These are phyloP conservation scores for Hystrix brachyura DNA, from an alignment of 2,113 vertebrate species.

Conservation along the genomic window DNA sequence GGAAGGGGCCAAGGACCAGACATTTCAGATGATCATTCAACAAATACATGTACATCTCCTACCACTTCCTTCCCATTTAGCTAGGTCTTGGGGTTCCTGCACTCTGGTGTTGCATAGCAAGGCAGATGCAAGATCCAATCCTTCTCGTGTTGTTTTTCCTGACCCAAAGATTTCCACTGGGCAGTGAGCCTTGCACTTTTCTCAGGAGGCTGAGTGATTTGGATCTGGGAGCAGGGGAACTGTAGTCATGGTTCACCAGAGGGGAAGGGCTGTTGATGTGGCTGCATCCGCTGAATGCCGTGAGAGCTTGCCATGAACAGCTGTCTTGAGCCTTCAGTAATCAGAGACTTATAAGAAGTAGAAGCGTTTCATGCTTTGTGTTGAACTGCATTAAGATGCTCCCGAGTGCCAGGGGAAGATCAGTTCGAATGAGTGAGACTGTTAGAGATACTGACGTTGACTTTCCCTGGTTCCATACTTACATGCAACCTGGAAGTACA, in stretches of 20 bases:
- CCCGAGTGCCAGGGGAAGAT: neutral
- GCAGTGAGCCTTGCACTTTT: neutral
- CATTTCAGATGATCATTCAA: neutral
- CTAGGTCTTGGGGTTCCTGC: neutral
- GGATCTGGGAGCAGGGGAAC: neutral
- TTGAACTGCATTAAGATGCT: neutral
- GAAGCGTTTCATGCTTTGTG: neutral
- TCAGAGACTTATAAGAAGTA: neutral
- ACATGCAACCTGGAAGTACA: neutral
- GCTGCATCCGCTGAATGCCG: neutral
- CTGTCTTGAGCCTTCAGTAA: neutral
- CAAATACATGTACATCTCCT: neutral
- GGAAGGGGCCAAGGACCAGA: neutral
- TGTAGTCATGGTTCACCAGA: neutral
- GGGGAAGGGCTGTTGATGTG: accelerated
- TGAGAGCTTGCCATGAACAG: neutral
- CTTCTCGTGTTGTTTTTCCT: neutral
- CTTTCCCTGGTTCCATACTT: neutral
- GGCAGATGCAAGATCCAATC: neutral
- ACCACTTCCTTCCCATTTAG: neutral
- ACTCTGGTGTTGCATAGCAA: neutral
- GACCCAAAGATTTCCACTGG: neutral
- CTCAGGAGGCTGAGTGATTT: neutral
- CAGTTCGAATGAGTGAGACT: neutral
- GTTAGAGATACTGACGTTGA: neutral